phyloP scores from a whole-genome alignment of 2,888 invertebrate genomes.

The Lasioglossum lativentre region DNA sequence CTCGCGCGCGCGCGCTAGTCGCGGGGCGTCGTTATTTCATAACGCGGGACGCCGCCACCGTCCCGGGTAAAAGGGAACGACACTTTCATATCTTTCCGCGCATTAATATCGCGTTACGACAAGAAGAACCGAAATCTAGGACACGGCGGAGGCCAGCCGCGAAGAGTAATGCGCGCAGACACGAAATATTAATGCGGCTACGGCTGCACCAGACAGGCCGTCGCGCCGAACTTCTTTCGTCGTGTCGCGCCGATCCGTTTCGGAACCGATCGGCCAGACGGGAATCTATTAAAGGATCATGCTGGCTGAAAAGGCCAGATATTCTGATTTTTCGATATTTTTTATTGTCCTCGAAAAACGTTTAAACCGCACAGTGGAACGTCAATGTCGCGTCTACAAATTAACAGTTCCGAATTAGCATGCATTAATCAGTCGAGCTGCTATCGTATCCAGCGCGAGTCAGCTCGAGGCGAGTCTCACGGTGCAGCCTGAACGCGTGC shows the following conservation, averaged over 20 bases:
- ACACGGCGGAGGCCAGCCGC: slow-evolving; percentile 53
- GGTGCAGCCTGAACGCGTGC: background rate
- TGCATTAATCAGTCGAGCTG: background rate
- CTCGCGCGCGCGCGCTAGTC: slow-evolving; percentile 24
- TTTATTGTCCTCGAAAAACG: background rate
- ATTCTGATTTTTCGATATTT: background rate
- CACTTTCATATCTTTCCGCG: slow-evolving; percentile 68
- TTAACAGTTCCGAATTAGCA: background rate
- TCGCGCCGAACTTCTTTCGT: background rate
- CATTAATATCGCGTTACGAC: slow-evolving; percentile 69
- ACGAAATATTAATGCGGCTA: slow-evolving; percentile 61
- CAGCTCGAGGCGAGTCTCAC: background rate
- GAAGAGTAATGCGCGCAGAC: slow-evolving; percentile 46
- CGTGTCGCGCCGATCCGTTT: slow-evolving; percentile 5
- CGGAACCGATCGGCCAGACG: background rate
- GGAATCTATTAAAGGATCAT: background rate
- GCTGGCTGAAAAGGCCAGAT: background rate
- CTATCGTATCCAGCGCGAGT: background rate
- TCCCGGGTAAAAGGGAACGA: slow-evolving; percentile 59
- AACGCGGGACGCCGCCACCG: slow-evolving; percentile 55
- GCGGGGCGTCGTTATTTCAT: slow-evolving; percentile 67
- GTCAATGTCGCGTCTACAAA: background rate
- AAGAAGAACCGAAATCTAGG: slow-evolving; percentile 62
- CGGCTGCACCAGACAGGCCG: slow-evolving; percentile 19
- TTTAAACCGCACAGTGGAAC: background rate